These are phyloP conservation scores for Ia io DNA, from an alignment of 2,113 vertebrate genomes.

Conservation along the genomic window DNA sequence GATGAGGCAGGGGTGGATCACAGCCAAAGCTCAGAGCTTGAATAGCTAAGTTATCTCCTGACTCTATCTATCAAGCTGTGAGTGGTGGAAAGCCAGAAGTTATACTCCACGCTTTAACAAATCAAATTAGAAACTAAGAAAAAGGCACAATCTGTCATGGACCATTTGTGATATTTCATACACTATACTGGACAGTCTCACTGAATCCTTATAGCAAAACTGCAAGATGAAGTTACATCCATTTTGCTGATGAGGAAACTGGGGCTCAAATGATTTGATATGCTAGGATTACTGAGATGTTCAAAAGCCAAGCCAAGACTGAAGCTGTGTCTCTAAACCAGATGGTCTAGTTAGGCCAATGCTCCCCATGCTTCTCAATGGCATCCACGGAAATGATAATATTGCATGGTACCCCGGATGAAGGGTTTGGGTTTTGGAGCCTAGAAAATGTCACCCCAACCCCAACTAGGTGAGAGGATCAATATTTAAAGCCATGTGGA, in stretches of 20 bases:
- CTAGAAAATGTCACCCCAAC: background rate
- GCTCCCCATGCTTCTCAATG: background rate
- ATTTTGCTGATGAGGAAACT: constrained; percentile 31
- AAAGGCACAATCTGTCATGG: background rate
- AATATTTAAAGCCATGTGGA: background rate
- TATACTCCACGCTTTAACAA: background rate
- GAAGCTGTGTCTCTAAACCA: background rate
- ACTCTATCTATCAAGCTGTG: background rate
- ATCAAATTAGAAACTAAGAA: background rate
- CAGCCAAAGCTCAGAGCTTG: background rate
- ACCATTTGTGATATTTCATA: constrained; percentile 15
- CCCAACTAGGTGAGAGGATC: background rate
- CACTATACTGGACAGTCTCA: background rate
- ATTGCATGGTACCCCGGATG: background rate
- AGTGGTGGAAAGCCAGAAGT: background rate
- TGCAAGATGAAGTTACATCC: background rate
- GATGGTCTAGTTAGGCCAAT: background rate
- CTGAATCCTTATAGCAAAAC: background rate
- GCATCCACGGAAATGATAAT: background rate
- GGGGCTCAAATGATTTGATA: background rate
- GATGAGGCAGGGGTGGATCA: background rate
- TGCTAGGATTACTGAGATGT: background rate
- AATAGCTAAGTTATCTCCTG: constrained; percentile 7
- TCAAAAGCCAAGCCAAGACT: background rate
- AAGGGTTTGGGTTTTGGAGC: background rate